Conservation (phyloP, 2,888 invertebrate genomes). For the Elaeidobius kamerunicus region DNA sequence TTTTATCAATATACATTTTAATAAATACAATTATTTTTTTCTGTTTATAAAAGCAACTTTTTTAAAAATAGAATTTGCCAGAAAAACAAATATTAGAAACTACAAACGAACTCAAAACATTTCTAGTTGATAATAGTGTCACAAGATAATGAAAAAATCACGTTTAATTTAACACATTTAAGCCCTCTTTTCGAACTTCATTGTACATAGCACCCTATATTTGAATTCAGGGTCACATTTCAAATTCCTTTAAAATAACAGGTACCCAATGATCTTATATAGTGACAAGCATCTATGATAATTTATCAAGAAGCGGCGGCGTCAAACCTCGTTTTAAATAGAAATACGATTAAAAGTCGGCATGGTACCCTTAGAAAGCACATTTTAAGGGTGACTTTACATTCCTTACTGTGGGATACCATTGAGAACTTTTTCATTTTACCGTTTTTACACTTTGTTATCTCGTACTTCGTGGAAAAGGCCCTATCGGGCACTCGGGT, state of each 20-base stretch:
- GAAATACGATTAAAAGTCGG: conserved; percentile 18
- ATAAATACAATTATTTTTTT: no score
- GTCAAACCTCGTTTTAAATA: conserved; percentile 14
- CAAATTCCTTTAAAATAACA: conserved; percentile 13
- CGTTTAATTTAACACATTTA: no score
- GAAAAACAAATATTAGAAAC: no score
- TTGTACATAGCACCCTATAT: conserved; percentile 1
- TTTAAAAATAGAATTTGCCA: no score
- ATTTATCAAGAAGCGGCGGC: conserved; percentile 15
- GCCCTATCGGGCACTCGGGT: conserved; percentile 14
- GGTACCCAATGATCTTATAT: conserved; percentile 18
- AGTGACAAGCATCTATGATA: conserved; percentile 22
- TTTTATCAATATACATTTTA: no score
- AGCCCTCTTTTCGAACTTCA: not conserved
- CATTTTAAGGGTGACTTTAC: conserved; percentile 19
- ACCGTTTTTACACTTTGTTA: conserved; percentile 19
- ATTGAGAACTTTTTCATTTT: conserved; percentile 17
- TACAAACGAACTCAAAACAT: no score
- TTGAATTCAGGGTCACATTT: conserved; percentile 8
- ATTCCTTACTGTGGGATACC: conserved; percentile 19
- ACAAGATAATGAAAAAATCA: no score
- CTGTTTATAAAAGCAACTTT: no score
- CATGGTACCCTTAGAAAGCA: conserved; percentile 16
- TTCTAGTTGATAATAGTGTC: no score
- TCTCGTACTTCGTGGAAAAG: conserved; percentile 9